phyloP scores from a whole-genome alignment of 2,888 invertebrate species.

The Nowickia ferox region DNA sequence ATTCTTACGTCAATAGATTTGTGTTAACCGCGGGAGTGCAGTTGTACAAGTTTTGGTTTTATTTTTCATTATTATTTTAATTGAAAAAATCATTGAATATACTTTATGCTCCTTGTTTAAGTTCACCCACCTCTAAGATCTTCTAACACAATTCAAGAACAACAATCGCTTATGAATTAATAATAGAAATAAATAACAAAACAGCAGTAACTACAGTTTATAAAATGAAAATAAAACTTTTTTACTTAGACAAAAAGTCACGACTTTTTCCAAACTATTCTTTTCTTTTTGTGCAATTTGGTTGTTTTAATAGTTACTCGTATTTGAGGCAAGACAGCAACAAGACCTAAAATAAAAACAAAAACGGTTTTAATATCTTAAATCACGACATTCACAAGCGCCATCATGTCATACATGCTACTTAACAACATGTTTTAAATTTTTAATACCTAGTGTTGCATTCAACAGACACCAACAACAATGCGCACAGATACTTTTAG shows the following conservation, averaged over 20 bases:
- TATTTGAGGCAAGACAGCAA: slow-evolving; percentile 29
- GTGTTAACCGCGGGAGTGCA: no score
- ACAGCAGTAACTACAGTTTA: slow-evolving; percentile 36
- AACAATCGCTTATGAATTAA: slow-evolving; percentile 15
- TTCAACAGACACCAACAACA: slow-evolving; percentile 63
- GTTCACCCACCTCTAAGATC: slow-evolving; percentile 14
- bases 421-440: slow-evolving; percentile 72
- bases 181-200: slow-evolving; percentile 22
- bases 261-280: slow-evolving; percentile 64
- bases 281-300: slow-evolving; percentile 58
- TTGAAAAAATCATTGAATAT: slow-evolving; percentile 70
- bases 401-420: slow-evolving; percentile 72
- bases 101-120: slow-evolving; percentile 53
- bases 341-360: slow-evolving; percentile 1
- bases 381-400: slow-evolving; percentile 73
- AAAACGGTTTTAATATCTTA: slow-evolving; percentile 70
- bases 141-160: slow-evolving; percentile 1
- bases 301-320: neutral
- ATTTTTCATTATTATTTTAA: slow-evolving; percentile 46
- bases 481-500: slow-evolving; percentile 43
- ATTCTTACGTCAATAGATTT: no score
- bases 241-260: slow-evolving; percentile 62
- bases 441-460: slow-evolving; percentile 71
- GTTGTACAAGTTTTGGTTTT: neutral
- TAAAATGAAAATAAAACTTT: slow-evolving; percentile 48